A percentile compares a stretch with the other conserved stretches of the same genome.
Evolutionary conservation across 2,888 invertebrate species (phyloP).

Genomic region (Macrostomum cliftonense): DNA sequence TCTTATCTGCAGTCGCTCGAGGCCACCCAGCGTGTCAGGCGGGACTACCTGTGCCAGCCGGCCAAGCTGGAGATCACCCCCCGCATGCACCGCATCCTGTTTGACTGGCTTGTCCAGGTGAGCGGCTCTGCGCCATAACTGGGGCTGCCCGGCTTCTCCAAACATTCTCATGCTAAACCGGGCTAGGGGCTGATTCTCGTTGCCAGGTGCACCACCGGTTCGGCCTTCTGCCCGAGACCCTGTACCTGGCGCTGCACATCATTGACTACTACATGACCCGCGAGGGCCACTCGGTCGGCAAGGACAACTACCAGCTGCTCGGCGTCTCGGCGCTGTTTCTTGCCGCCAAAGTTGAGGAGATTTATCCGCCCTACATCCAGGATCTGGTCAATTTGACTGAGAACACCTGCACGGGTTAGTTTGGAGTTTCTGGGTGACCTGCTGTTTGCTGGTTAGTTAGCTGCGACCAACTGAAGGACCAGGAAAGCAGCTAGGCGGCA

Average conservation of each 20-base stretch:
- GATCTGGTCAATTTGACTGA: slow-evolving; percentile 46
- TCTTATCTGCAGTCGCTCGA: slow-evolving; percentile 1
- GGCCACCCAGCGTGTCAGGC: background rate
- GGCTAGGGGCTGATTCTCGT: no score
- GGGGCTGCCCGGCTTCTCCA: no score
- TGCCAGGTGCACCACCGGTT: slow-evolving; percentile 58
- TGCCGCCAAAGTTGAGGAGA: slow-evolving; percentile 84
- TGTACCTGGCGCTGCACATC: slow-evolving; percentile 66
- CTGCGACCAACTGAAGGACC: no score
- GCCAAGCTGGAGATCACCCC: slow-evolving; percentile 17
- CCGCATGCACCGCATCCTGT: slow-evolving; percentile 22
- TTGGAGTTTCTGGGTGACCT: no score
- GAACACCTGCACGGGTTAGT: no score
- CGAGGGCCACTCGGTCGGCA: background rate
- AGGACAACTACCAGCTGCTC: slow-evolving; percentile 54
- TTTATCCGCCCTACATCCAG: slow-evolving; percentile 61
- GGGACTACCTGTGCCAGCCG: no score
- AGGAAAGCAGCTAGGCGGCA: no score
- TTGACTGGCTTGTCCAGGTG: slow-evolving; percentile 27
- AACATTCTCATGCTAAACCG: no score
- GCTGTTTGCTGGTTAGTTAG: no score
- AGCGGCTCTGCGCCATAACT: no score
- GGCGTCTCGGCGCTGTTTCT: slow-evolving; percentile 72
- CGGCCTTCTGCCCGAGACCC: slow-evolving; percentile 63
- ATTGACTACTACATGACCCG: slow-evolving; percentile 62